Base-by-base conservation (phyloP, 2,797 vertebrate species). In the Heterohyrax brucei region DNA sequence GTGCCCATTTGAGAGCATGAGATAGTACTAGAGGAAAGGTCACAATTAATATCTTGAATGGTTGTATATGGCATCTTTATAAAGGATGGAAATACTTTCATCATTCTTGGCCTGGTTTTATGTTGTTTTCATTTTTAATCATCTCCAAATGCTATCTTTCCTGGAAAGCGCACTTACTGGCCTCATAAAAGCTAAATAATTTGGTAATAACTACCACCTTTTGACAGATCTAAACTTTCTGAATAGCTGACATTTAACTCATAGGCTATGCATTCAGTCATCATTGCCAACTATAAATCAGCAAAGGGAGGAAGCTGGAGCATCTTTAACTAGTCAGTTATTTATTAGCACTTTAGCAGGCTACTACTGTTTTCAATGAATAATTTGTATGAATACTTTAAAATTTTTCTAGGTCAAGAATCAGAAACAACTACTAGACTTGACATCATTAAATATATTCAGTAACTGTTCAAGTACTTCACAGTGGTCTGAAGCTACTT, bases 71-170 rank as follows among this genome's bases (percentile, higher is more conserved):
- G 39, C 33, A 73, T 73, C 33, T 19, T 44, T 44, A 12, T 21
- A 44, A 84, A 92, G 91, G 62, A 59, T 62, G 24, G 50, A 95
- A 75, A 62, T 70, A 50, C 10, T n/a, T 89, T 91, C 72, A 50
- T 92, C 62, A 50, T 95, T 88, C 46, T 95, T 89, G 33, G 66
- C 87, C 72, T 94, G 68, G 10, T 79, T 88, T 39, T 83, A 24
- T 75, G 76, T 94, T 75, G 66, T 95, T 94, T 96, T 95, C 72
- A 87, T 92, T 93, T 95, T 87, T 89, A 93, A 93, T 95, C 50
- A 94, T 89, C 50, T 48, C 28, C 64, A 85, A 79, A 92, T 91
- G 62, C 62, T 95, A 89, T 76, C 24, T 24, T n/a, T 26, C 33
- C 76, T 13, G 78, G 66, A 84, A 93, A 87, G 4, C 39, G 33